A percentile compares a stretch with the other conserved stretches of the same genome.
phyloP scores from a whole-genome alignment of 2,888 invertebrate genomes.

The Sicus ferrugineus region DNA sequence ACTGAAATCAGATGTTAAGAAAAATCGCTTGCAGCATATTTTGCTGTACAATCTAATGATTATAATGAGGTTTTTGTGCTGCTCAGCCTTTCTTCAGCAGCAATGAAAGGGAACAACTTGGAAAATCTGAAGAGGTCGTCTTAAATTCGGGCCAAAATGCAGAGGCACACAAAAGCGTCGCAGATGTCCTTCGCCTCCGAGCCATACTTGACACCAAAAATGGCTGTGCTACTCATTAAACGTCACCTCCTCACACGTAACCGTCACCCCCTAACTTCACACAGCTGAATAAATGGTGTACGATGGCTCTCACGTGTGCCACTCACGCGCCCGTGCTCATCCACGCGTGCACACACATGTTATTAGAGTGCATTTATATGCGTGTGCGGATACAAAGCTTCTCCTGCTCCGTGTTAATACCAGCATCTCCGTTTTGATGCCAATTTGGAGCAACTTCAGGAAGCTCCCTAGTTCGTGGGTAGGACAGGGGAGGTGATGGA shows the following conservation, averaged over 20 bases:
- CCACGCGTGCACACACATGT: background rate
- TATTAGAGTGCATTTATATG: background rate
- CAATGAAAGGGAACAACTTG: background rate
- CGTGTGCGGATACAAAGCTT: background rate
- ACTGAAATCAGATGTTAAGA: background rate
- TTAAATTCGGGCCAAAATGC: constrained; percentile 3
- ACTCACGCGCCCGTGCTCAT: too few relatives aligned
- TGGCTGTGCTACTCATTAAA: too few relatives aligned
- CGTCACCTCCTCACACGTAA: background rate
- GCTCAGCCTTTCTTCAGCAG: background rate
- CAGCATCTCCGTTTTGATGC: background rate
- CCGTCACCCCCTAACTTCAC: background rate
- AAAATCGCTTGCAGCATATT: too few relatives aligned
- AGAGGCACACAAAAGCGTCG: background rate
- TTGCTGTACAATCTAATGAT: background rate
- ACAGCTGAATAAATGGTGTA: background rate
- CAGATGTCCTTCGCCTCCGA: constrained; percentile 19
- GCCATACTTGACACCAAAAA: constrained; percentile 21
- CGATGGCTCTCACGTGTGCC: background rate
- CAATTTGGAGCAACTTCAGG: constrained; percentile 7
- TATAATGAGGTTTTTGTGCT: background rate
- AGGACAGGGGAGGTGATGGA: background rate
- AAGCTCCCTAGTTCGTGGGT: too few relatives aligned
- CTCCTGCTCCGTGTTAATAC: background rate
- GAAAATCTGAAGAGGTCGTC: background rate